These are phyloP conservation scores for Temnothorax curvispinosus DNA, from an alignment of 1,140 invertebrate species.

Conservation along the genomic window DNA sequence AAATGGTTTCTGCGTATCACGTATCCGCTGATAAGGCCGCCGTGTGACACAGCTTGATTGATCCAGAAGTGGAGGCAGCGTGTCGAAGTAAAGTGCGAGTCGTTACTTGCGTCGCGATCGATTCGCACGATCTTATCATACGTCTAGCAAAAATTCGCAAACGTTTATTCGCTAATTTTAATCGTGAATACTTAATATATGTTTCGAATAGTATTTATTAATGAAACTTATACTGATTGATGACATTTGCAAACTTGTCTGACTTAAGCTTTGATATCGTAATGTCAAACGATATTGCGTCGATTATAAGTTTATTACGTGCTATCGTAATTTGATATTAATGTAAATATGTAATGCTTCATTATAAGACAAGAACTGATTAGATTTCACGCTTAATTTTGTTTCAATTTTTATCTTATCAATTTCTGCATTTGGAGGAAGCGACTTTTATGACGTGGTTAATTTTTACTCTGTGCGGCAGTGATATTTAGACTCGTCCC, in stretches of 20 bases:
- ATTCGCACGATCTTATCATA: neutral
- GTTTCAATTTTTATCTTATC: neutral
- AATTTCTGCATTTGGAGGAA: neutral
- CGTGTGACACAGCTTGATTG: neutral
- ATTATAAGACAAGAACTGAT: neutral
- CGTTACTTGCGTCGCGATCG: neutral
- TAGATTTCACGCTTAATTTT: neutral
- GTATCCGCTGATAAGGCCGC: slow-evolving; percentile 43
- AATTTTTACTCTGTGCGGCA: neutral
- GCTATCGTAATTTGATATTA: neutral
- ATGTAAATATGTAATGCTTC: neutral
- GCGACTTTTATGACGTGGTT: slow-evolving; percentile 6
- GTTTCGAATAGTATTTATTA: neutral
- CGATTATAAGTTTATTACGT: neutral
- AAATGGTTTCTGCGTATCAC: slow-evolving; percentile 48
- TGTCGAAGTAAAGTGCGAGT: slow-evolving; percentile 5
- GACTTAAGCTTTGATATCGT: neutral
- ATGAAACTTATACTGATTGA: neutral
- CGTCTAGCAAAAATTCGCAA: neutral
- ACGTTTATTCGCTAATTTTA: neutral
- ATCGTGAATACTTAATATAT: neutral
- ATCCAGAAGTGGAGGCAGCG: neutral
- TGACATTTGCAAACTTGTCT: neutral
- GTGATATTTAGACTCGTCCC: slow-evolving; percentile 6
- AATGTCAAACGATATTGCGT: neutral